Evolutionary conservation across 2,797 vertebrate species (phyloP), one percentile per base, ranked within the genome.

Genomic region (Serranus cabrilla): DNA sequence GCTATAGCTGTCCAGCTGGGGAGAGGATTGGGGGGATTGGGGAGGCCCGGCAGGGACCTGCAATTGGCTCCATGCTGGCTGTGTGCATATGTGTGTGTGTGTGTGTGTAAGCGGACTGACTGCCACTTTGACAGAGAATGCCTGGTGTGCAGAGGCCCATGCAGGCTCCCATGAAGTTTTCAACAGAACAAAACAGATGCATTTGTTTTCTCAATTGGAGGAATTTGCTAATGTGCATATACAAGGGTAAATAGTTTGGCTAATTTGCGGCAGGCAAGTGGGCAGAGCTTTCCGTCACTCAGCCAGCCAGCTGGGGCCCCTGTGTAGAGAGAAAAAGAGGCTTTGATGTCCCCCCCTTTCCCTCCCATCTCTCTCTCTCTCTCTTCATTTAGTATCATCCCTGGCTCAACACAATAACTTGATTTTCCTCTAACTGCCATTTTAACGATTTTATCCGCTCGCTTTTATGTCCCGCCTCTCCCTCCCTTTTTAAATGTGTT

Each of bases 181-280:
- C 78, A 72, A 27, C 81, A 74, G 80, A 92, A 92, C 82, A 86
- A 91, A 94, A 89, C 92, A 89, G 85, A 92, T 89, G 83, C 88
- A 88, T 93, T 93, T 93, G 91, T 94, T 93, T 92, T 91, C 87
- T 90, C 92, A 90, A 89, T 93, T 86, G 87, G 69, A 92, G 93
- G 91, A 92, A 92, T 94, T 92, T 78, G 86, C 89, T 91, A 90
- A 93, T 92, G 93, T 90, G 91, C 85, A 83, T 81, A 64, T 91
- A 86, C 43, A 54, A 72, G 86, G 86, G 77, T 91, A 93, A 92
- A 94, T 91, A 90, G 87, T 92, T 93, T 82, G 89, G 86, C 85
- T 93, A 90, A 92, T 93, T 93, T 92, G 88, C 42, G 49, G 83
- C 90, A 91, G 85, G 75, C 86, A 77, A 90, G 79, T 80, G 80